Evolutionary conservation across 2,888 invertebrate genomes (phyloP).

Genomic region (Leucophenga montana): DNA sequence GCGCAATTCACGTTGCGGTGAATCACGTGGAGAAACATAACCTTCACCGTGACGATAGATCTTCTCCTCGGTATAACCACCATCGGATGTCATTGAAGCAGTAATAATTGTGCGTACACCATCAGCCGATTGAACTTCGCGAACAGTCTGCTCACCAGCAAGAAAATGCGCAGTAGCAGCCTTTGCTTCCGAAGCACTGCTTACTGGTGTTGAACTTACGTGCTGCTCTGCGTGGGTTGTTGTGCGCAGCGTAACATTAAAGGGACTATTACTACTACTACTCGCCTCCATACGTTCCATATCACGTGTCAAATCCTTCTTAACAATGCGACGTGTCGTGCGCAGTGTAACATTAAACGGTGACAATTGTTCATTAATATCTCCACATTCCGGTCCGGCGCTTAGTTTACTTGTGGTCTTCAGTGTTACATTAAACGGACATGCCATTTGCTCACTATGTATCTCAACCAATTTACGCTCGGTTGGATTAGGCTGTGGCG

Average conservation of each 20-base stretch:
- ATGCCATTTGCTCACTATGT: conserved; percentile 53
- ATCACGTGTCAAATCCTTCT: conserved; percentile 50
- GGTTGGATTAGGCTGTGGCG: conserved; percentile 74
- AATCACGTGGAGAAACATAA: conserved; percentile 63
- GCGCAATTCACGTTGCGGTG: conserved; percentile 51
- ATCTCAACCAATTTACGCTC: conserved; percentile 72
- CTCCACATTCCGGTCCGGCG: conserved; percentile 55
- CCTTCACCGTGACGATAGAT: conserved; percentile 69
- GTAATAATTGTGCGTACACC: conserved; percentile 71
- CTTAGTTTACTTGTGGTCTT: conserved; percentile 72
- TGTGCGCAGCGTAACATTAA: conserved; percentile 51
- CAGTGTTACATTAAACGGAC: conserved; percentile 73
- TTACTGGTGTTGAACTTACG: neutral
- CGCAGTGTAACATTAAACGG: conserved; percentile 68
- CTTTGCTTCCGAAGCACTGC: conserved; percentile 75
- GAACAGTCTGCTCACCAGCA: conserved; percentile 81
- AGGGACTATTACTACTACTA: conserved; percentile 43
- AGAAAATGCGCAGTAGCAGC: conserved; percentile 79
- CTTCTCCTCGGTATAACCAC: conserved; percentile 66
- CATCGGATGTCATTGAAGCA: conserved; percentile 67
- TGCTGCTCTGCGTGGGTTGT: conserved; percentile 34
- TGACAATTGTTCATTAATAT: conserved; percentile 57
- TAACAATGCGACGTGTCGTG: conserved; percentile 50
- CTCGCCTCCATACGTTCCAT: conserved; percentile 53
- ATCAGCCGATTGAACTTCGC: conserved; percentile 74